Percentiles rank a stretch among this genome's conserved stretches.
Evolutionary conservation across 1,140 invertebrate species (phyloP).

Genomic region (Lucilia sericata): DNA sequence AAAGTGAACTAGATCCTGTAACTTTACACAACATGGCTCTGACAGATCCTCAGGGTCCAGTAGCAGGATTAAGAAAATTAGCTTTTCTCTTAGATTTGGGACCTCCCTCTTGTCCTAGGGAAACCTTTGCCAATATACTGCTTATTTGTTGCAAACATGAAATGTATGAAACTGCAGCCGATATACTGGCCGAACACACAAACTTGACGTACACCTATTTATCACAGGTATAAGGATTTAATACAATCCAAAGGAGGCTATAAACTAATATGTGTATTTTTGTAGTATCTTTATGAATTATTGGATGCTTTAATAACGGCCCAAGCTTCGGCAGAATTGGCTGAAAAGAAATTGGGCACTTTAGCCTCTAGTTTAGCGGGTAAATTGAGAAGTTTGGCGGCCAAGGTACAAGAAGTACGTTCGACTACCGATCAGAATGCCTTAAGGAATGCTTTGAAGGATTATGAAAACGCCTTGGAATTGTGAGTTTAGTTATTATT

Average conservation of each 20-base stretch:
- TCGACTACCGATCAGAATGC: conserved; percentile 89
- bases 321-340: conserved; percentile 97
- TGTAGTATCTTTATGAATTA: conserved; percentile 89
- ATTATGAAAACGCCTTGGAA: conserved; percentile 93
- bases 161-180: conserved; percentile 97
- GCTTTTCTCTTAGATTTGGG: conserved; percentile 97
- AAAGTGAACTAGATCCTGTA: conserved; percentile 98
- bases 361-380: conserved; percentile 93
- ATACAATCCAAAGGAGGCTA: too few species aligned
- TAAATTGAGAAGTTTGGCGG: conserved; percentile 89
- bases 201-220: conserved; percentile 97
- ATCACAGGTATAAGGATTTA: conserved; percentile 75
- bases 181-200: conserved; percentile 97
- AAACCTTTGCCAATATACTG: conserved; percentile 97
- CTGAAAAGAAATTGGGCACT: conserved; percentile 97
- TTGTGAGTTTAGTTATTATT: conserved; percentile 64
- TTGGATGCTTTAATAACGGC: conserved; percentile 96
- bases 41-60: conserved; percentile 89
- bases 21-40: conserved; percentile 98
- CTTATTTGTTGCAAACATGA: conserved; percentile 97
- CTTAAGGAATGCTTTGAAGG: conserved; percentile 89
- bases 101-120: conserved; percentile 87
- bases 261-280: conserved; percentile 49
- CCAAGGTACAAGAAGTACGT: conserved; percentile 92
- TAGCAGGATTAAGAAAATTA: conserved; percentile 95